phyloP scores from a whole-genome alignment of 2,797 vertebrate species.

The Arvicola amphibius region DNA sequence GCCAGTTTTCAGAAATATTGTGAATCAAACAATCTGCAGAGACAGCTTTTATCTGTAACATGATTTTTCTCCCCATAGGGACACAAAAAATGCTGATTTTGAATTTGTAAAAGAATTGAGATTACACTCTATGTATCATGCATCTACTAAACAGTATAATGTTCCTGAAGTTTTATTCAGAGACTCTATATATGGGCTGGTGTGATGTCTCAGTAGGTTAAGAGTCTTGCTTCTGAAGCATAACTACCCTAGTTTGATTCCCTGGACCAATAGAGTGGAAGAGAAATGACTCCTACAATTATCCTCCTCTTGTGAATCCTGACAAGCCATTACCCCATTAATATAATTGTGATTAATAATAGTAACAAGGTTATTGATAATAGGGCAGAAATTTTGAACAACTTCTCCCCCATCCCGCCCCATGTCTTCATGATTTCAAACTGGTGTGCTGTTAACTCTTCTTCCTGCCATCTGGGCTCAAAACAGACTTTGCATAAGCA shows the following conservation, averaged over 20 bases:
- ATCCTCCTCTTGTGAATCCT: not conserved
- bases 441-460: slow-evolving; percentile 89
- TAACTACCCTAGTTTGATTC: not conserved
- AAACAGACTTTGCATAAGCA: slow-evolving; percentile 89
- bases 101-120: not conserved
- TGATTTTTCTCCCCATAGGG: not conserved
- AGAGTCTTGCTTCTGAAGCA: not conserved
- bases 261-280: not conserved
- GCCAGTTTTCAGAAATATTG: not conserved
- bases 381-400: slow-evolving; percentile 88
- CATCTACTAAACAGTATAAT: slow-evolving; percentile 82
- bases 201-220: not conserved
- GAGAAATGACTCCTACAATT: not conserved
- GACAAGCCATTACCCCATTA: not conserved
- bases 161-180: slow-evolving; percentile 95
- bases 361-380: slow-evolving; percentile 89
- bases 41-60: not conserved
- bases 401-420: not conserved
- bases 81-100: not conserved
- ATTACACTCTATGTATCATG: not conserved
- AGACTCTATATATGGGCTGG: slow-evolving; percentile 92
- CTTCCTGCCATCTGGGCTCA: slow-evolving; percentile 89
- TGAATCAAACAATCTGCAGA: not conserved
- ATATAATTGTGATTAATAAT: not conserved
- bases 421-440: slow-evolving; percentile 92